These are phyloP conservation scores for Rhynchopsitta pachyrhyncha DNA, from an alignment of 2,113 vertebrate genomes.

Conservation along the genomic window DNA sequence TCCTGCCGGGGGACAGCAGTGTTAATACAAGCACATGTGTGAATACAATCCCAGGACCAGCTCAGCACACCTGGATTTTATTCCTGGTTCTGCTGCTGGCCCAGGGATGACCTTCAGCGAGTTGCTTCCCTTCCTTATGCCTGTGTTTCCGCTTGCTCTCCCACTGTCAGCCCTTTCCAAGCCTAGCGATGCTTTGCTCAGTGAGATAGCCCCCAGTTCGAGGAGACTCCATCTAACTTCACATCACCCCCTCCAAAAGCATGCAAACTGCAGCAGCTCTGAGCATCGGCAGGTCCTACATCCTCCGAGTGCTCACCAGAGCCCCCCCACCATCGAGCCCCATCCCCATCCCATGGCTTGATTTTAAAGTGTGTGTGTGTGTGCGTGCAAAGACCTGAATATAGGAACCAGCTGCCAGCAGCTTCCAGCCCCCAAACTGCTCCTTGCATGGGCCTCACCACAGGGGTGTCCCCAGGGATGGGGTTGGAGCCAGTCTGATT, in stretches of 20 bases:
- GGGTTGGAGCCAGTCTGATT: not conserved
- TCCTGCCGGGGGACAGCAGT: not conserved
- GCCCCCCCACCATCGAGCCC: accelerated
- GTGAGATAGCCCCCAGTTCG: accelerated
- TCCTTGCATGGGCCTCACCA: not conserved
- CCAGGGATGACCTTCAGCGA: not conserved
- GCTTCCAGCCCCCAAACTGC: not conserved
- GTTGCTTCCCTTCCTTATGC: not conserved
- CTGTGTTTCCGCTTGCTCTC: not conserved
- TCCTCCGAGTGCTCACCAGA: not conserved
- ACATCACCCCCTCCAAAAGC: not conserved
- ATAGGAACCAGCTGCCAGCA: not conserved
- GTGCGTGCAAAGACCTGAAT: not conserved
- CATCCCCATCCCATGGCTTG: not conserved
- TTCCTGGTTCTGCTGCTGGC: not conserved
- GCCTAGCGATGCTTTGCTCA: not conserved
- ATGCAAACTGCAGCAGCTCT: not conserved
- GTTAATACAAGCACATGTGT: not conserved
- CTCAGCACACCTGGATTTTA: conserved; percentile 9
- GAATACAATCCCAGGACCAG: not conserved
- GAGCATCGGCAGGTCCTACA: not conserved
- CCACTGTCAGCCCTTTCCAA: not conserved
- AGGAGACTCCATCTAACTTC: not conserved
- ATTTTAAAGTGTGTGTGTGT: accelerated
- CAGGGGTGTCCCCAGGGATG: not conserved